A percentile compares a stretch with the other conserved stretches of the same genome.
Evolutionary conservation across 2,888 invertebrate species (phyloP).

Genomic region (Drosophila recens): DNA sequence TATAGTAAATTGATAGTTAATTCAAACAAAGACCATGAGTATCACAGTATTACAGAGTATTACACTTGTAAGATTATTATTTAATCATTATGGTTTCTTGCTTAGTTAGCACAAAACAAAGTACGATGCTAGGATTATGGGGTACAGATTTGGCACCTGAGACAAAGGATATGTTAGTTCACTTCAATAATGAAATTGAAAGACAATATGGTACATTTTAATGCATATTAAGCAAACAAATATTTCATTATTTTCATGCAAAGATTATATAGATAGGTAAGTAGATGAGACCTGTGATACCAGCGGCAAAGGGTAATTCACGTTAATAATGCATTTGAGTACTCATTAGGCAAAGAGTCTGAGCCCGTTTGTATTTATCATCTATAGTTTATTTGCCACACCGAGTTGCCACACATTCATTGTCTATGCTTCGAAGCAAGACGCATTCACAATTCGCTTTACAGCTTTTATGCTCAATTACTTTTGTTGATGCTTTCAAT

Average conservation of each 20-base stretch:
- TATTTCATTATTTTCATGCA: neutral
- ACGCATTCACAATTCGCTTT: slow-evolving; percentile 37
- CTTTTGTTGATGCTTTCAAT: slow-evolving; percentile 62
- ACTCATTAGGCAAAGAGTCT: neutral
- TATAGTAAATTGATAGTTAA: neutral
- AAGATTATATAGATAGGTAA: neutral
- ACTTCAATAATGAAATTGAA: neutral
- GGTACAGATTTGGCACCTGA: neutral
- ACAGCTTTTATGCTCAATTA: slow-evolving; percentile 70
- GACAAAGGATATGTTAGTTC: neutral
- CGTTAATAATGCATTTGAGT: neutral
- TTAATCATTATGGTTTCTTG: neutral
- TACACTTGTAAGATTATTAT: neutral
- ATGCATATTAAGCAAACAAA: neutral
- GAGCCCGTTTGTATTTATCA: neutral
- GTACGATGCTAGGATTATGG: neutral
- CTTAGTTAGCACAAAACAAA: neutral
- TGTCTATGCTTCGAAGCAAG: slow-evolving; percentile 31
- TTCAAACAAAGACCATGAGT: too few species aligned
- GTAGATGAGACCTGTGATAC: neutral
- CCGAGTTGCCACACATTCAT: slow-evolving; percentile 26
- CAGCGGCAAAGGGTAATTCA: neutral
- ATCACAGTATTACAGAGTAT: too few species aligned
- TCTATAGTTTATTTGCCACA: slow-evolving; percentile 18
- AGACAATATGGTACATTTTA: neutral